These are phyloP conservation scores for Acrocephalus arundinaceus DNA, from an alignment of 2,113 vertebrate species.

Conservation along the genomic window DNA sequence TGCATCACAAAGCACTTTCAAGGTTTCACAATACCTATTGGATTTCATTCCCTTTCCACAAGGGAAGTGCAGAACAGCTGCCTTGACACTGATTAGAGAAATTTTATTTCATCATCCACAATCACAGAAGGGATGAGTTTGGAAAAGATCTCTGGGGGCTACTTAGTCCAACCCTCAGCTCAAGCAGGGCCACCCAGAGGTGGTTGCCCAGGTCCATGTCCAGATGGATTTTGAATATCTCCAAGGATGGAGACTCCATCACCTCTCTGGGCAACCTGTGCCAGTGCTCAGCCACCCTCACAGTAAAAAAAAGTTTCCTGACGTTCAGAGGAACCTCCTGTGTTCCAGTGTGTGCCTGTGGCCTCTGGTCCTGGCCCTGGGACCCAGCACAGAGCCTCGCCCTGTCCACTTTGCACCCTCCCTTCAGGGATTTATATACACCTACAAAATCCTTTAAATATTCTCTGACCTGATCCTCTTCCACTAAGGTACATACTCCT, in stretches of 20 bases:
- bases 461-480: neutral
- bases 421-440: neutral
- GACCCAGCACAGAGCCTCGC: neutral
- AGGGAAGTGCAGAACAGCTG: neutral
- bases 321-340: neutral
- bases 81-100: neutral
- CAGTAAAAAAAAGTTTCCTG: neutral
- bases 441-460: neutral
- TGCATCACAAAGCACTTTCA: neutral
- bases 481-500: neutral
- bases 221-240: neutral
- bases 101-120: neutral
- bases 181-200: neutral
- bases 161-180: neutral
- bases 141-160: neutral
- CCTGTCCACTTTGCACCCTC: neutral
- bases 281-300: neutral
- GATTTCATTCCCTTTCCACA: neutral
- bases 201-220: neutral
- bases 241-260: neutral
- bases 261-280: neutral
- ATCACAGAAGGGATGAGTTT: neutral
- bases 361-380: neutral
- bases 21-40: neutral
- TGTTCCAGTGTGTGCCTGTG: neutral